Evolutionary conservation across 2,888 invertebrate genomes (phyloP), one percentile per base, ranked within the genome.

Genomic region (Phlogophora meticulosa): DNA sequence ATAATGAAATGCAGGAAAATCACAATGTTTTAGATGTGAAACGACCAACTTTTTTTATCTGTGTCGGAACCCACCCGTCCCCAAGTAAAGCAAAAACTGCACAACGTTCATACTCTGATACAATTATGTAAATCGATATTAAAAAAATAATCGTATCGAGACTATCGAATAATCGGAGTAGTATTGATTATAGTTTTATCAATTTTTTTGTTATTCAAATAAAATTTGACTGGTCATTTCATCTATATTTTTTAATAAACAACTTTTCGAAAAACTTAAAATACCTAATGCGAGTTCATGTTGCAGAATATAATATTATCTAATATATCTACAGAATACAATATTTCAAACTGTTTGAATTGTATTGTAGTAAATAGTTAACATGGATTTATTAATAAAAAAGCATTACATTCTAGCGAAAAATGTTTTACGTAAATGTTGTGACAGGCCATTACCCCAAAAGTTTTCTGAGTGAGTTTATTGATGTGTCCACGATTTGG

Each of bases 1-100:
- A 62, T 10, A 55, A 60, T 72, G 71, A 72, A 72, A 72, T 72
- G 75, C 72, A 76, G 28, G 49, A 49, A 67, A 75, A 71, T 71
- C 60, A 76, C 72, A 51, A 48, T 59, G 48, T 42, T 45, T 17
- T 46, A 20, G 10, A 34, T 42, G 36, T 2, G 15, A 46, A 67
- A 52, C 20, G 13, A 58, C 34, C 43, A 34, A 34, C 17, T 48
- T 34, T 34, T 24, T 48, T 34, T 13, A 49, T 24, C 13, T 40
- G n/a, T n/a, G n/a, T 28, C 2, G 7, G 42, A 5, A 11, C 22
- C 17, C 7, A 9, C 15, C 22, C 11, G 17, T 36, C n/a, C 36
- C 1, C 1, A 17, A 22, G 10, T 13, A 10, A 28, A 11, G 17
- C 1, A 15, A 10, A 5, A 13, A 43, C 17, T 34, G 7, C 11